Evolutionary conservation across 2,113 vertebrate genomes (phyloP), one percentile per base, ranked within the genome.

Genomic region (Cololabis saira): DNA sequence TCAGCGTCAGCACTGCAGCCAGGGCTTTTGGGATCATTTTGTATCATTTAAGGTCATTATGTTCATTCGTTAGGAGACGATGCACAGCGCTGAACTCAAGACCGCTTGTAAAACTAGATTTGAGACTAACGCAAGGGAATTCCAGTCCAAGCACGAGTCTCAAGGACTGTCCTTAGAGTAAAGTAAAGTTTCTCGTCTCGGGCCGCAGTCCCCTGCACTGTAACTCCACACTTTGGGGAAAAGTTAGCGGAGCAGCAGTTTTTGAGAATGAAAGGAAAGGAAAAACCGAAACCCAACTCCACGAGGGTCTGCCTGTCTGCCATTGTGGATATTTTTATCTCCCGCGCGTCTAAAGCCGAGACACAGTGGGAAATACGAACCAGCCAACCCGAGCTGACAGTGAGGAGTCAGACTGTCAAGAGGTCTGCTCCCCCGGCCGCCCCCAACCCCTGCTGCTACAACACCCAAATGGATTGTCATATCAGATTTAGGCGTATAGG

Each of bases 401-500:
- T 53, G 65, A 91, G 87, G 92, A 88, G 81, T 86, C 82, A 91
- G 80, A 83, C 80, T 89, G 79, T 87, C 79, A 90, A 87, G 87
- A 90, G 89, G 84, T 86, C 91, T 88, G 88, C 86, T 15, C 6
- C 65, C 71, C 77, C 24, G 37, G 1, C 41, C 40, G 21, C 52
- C 69, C 41, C 70, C 61, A 2, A 52, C 67, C 75, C 65, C 66
- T 64, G 73, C 58, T 79, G 78, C 86, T 89, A 92, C 91, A 87
- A 91, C 87, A 91, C 81, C 78, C 82, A 93, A 91, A 93, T 92
- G 90, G 88, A 90, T 92, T 85, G 85, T 91, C 84, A 92, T 92
- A 93, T 94, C 91, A 90, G 85, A 92, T 94, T 93, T 89, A 91
- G 90, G 90, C 80, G 91, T 93, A 93, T 92, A 93, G 92, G 91